Evolutionary conservation across 2,797 vertebrate species (phyloP), one percentile per base, ranked within the genome.

Genomic region (Sandelia bainsii): DNA sequence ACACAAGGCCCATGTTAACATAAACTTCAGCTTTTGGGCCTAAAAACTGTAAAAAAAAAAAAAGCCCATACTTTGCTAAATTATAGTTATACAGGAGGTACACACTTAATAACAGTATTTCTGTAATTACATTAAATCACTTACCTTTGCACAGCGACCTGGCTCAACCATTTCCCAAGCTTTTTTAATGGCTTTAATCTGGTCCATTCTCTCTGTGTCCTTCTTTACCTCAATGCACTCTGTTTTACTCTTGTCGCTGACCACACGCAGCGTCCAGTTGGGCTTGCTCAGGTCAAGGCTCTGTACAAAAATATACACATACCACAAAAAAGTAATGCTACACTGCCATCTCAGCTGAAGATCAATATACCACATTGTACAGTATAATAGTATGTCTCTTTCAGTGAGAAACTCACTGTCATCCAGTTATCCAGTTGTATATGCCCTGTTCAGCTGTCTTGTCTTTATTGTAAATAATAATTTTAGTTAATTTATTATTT

Each of bases 121-220:
- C 6, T 25, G 5, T 46, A 46, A 23, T 44, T 13, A 19, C 3
- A 44, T 27, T 22, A 20, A 19, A 71, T 49, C 19, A 19, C 32
- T 68, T 90, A 98, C 97, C 96, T 96, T 98, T 74, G 91, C 77
- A 44, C 89, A 82, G 71, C 97, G 94, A 62, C 97, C 97, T 0
- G 95, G 94, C 56, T 98, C 95, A 0, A 91, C 93, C 20, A 80
- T 83, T 81, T 98, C 97, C 97, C 97, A 98, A 22, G 95, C 94
- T 72, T 92, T 92, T 89, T 98, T 98, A 86, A 96, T 93, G 72
- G 96, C 93, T 91, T 81, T 95, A 78, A 99, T 97, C 85, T 97
- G 92, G 60, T 97, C 96, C 46, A 71, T 66, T 86, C 93, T 91
- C 63, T 96, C 94, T 0, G 94, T 96, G 82, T 99, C 97, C 89